Conservation (phyloP, 2,888 invertebrate genomes). For the Tanypteryx hageni region DNA sequence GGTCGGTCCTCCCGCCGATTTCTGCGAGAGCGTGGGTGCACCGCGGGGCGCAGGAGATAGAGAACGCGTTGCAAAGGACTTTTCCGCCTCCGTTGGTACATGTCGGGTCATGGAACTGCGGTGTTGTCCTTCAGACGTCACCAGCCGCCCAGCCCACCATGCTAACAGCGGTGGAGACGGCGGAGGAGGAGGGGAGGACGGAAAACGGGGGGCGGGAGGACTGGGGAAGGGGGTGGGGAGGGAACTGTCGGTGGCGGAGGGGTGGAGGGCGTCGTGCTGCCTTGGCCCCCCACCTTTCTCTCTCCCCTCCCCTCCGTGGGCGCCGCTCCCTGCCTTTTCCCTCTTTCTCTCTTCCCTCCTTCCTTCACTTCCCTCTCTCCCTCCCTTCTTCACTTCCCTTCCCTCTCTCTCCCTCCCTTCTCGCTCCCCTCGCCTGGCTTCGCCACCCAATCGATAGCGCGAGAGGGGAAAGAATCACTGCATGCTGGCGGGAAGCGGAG, state of each 20-base stretch:
- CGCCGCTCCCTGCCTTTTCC: slow-evolving; percentile 66
- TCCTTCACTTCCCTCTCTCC: slow-evolving; percentile 68
- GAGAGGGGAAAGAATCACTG: slow-evolving; percentile 65
- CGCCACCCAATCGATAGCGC: slow-evolving; percentile 66
- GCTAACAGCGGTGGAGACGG: slow-evolving; percentile 69
- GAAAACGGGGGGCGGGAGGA: slow-evolving; percentile 64
- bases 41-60: background rate
- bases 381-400: slow-evolving; percentile 65
- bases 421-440: slow-evolving; percentile 67
- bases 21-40: slow-evolving; percentile 34
- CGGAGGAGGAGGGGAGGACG: slow-evolving; percentile 76
- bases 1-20: background rate
- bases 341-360: slow-evolving; percentile 64
- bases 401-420: slow-evolving; percentile 42
- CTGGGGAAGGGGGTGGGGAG: slow-evolving; percentile 66
- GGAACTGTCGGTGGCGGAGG: slow-evolving; percentile 71
- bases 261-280: slow-evolving; percentile 73
- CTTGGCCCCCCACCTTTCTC: slow-evolving; percentile 72
- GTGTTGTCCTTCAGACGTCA: slow-evolving; percentile 64
- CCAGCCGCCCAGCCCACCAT: slow-evolving; percentile 50
- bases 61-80: slow-evolving; percentile 46
- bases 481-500: slow-evolving; percentile 65
- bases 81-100: slow-evolving; percentile 59
- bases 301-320: slow-evolving; percentile 72
- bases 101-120: slow-evolving; percentile 63